Percentiles rank a stretch among this genome's conserved stretches.
These are phyloP conservation scores for Leucophenga maculata DNA, from an alignment of 2,888 invertebrate genomes.

Conservation along the genomic window DNA sequence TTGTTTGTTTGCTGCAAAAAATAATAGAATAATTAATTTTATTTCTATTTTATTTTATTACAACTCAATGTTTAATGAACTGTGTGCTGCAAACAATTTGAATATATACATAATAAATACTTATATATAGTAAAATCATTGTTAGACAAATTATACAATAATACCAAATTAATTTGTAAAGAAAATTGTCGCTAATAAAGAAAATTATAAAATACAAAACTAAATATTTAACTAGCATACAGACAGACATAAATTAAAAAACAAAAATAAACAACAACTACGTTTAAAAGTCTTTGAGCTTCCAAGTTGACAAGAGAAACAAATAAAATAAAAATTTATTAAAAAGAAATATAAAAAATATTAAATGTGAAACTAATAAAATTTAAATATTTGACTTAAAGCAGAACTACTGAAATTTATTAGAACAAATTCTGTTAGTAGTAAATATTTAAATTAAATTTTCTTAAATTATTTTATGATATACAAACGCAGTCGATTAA, in stretches of 20 bases:
- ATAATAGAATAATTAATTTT: too few species aligned
- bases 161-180: background rate
- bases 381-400: constrained; percentile 13
- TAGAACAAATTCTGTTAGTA: background rate
- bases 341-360: background rate
- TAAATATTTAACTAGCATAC: constrained; percentile 1
- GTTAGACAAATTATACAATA: constrained; percentile 15
- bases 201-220: constrained; percentile 16
- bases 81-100: too few species aligned
- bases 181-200: background rate
- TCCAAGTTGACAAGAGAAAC: constrained; percentile 24
- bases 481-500: too few species aligned
- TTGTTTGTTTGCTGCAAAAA: constrained; percentile 1
- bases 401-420: constrained; percentile 19
- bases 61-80: too few species aligned
- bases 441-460: background rate
- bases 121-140: background rate
- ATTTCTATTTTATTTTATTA: too few species aligned
- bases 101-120: background rate
- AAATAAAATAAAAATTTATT: constrained; percentile 14
- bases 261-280: background rate
- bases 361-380: background rate
- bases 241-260: background rate
- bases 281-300: constrained; percentile 31
- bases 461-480: background rate